Evolutionary conservation across 2,888 invertebrate species (phyloP).

Genomic region (Noctua fimbriata): DNA sequence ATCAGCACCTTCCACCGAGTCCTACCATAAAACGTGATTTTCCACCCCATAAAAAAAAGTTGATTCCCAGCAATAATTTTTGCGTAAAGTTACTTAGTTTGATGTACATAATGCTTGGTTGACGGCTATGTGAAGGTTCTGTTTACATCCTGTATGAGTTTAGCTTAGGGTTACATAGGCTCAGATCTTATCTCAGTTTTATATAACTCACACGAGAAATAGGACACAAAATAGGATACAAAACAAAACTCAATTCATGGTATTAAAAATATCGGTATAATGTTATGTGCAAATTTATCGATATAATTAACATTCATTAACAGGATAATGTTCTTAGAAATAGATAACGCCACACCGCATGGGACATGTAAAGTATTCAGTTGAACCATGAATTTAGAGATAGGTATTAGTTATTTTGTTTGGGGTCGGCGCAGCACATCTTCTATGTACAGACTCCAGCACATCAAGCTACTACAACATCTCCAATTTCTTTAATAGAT

Average conservation of each 20-base stretch:
- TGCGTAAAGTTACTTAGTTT: too few relatives aligned
- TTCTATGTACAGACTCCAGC: neutral
- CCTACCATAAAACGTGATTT: too few relatives aligned
- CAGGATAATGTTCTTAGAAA: conserved; percentile 44
- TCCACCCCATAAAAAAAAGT: too few relatives aligned
- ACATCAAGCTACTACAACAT: too few relatives aligned
- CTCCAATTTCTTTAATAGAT: too few relatives aligned
- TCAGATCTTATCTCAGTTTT: neutral
- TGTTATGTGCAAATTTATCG: conserved; percentile 2
- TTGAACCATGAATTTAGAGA: neutral
- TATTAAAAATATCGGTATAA: conserved; percentile 6
- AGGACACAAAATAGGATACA: conserved; percentile 1
- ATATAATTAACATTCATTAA: conserved; percentile 37
- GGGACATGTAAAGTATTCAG: neutral
- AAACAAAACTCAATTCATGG: neutral
- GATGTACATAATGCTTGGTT: too few relatives aligned
- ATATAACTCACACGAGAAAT: neutral
- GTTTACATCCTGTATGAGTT: neutral
- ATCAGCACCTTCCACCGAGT: too few relatives aligned
- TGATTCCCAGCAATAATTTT: too few relatives aligned
- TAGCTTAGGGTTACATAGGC: neutral
- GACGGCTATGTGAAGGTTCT: too few relatives aligned
- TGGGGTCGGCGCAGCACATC: neutral
- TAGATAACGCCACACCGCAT: conserved; percentile 21
- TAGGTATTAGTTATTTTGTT: neutral